These are phyloP conservation scores for Phragmatobia fuliginosa DNA, from an alignment of 2,888 invertebrate species.

Conservation along the genomic window DNA sequence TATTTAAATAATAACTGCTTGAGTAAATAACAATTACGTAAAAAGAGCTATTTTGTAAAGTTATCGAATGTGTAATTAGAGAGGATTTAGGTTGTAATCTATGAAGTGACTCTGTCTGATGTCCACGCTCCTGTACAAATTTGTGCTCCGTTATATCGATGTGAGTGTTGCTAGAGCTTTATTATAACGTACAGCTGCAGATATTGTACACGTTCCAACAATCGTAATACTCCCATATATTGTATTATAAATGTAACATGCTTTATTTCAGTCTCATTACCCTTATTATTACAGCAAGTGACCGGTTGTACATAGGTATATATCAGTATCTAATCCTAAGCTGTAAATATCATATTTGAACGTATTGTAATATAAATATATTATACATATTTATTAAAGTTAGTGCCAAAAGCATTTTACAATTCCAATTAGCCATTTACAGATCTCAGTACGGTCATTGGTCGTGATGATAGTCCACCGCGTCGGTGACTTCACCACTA, in stretches of 20 bases:
- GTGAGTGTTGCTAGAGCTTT: slow-evolving; percentile 70
- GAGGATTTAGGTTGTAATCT: not conserved
- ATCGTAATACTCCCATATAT: slow-evolving; percentile 42
- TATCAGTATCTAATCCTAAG: slow-evolving; percentile 68
- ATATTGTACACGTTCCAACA: slow-evolving; percentile 76
- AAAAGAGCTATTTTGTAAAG: not conserved
- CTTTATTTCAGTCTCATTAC: slow-evolving; percentile 62
- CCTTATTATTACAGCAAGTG: slow-evolving; percentile 57
- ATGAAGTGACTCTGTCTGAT: slow-evolving; percentile 26
- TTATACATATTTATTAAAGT: slow-evolving; percentile 78
- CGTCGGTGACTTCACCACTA: slow-evolving; percentile 20
- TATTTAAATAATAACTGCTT: not conserved
- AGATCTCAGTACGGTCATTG: slow-evolving; percentile 53
- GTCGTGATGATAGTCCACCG: slow-evolving; percentile 28
- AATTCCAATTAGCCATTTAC: slow-evolving; percentile 68
- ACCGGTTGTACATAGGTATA: slow-evolving; percentile 75
- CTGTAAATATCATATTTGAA: slow-evolving; percentile 81
- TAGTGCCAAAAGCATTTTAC: slow-evolving; percentile 85
- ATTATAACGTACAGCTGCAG: slow-evolving; percentile 60
- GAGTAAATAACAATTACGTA: not conserved
- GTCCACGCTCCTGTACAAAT: slow-evolving; percentile 42
- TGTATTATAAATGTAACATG: slow-evolving; percentile 67
- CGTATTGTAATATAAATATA: slow-evolving; percentile 75
- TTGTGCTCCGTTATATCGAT: slow-evolving; percentile 45
- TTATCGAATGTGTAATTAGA: not conserved